Percentiles rank a stretch among this genome's conserved stretches.
Evolutionary conservation across 1,140 invertebrate species (phyloP).

Genomic region (Eurosta solidaginis): DNA sequence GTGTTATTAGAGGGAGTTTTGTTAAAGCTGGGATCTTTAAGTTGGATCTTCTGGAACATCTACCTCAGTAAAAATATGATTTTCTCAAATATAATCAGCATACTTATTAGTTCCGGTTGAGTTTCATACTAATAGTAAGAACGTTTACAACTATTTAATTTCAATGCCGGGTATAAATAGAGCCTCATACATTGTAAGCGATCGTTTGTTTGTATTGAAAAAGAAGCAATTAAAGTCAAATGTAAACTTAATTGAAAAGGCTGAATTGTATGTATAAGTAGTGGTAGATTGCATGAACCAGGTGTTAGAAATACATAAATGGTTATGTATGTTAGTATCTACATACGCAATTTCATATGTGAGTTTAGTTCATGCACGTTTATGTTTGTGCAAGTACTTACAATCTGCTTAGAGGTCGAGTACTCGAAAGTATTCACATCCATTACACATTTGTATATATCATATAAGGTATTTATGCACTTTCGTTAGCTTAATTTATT

Average conservation of each 20-base stretch:
- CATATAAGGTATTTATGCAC: not conserved
- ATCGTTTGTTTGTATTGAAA: not conserved
- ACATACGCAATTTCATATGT: not conserved
- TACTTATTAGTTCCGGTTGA: no score
- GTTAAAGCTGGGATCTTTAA: no score
- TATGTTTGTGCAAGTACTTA: no score
- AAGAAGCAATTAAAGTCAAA: slow-evolving; percentile 27
- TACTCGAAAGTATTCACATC: not conserved
- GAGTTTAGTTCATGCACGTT: not conserved
- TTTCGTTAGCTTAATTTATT: slow-evolving; percentile 3
- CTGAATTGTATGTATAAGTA: not conserved
- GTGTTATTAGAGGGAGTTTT: no score
- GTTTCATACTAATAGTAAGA: no score
- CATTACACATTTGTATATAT: no score
- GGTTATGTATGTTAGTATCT: not conserved
- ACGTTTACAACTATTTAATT: no score
- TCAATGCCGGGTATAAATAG: no score
- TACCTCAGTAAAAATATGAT: no score
- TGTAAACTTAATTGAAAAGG: slow-evolving; percentile 28
- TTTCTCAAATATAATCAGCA: no score
- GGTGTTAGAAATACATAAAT: not conserved
- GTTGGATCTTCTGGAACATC: no score
- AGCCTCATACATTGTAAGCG: not conserved
- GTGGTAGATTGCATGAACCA: not conserved
- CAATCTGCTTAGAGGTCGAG: not conserved